Base-by-base conservation (phyloP, 2,797 vertebrate genomes). In the Catostomus latipinnis region DNA sequence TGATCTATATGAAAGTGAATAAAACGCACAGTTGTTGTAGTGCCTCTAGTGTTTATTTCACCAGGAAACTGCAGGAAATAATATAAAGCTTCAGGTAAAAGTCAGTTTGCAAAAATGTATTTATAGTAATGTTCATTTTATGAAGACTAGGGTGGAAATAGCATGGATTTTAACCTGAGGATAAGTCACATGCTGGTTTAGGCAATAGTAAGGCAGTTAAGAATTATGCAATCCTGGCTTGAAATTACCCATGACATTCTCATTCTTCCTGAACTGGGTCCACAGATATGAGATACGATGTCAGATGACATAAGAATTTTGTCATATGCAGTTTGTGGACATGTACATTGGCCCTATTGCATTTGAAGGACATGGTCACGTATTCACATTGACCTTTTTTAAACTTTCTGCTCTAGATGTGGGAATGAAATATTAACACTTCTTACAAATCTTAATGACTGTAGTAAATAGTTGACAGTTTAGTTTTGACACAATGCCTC, bases 141-240 rank as follows among this genome's bases (percentile, higher is more conserved):
- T 34, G 34, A 22, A 34, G 34, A 34, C 34, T 34, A 34, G 34
- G 34, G 2, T 4, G 34, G 34, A 34, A 34, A 34, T 52, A 52
- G 8, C 12, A 8, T 9, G 1, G 10, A 46, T 34, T 34, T 3
- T 34, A 34, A 6, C 60, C 4, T 65, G 53, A 71, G n/a, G 0
- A 34, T n/a, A 63, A 71, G 16, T 79, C 60, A 57, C 58, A 6
- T 65, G 63, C 22, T 6, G 54, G 10, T 60, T 48, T 71, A 12
- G 43, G 6, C 6, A 12, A 62, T 10, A 34, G 34, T 4, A 49
- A 43, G 48, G 52, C 8, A 6, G 48, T 67, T 45, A 53, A 53
- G 61, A 62, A 75, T 83, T 75, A 81, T 76, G 81, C 81, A 83
- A 83, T 72, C 12, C 1, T 58, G 10, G 56, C 18, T 85, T 81